Evolutionary conservation across 2,888 invertebrate species (phyloP).

Genomic region (Clostera curtula): DNA sequence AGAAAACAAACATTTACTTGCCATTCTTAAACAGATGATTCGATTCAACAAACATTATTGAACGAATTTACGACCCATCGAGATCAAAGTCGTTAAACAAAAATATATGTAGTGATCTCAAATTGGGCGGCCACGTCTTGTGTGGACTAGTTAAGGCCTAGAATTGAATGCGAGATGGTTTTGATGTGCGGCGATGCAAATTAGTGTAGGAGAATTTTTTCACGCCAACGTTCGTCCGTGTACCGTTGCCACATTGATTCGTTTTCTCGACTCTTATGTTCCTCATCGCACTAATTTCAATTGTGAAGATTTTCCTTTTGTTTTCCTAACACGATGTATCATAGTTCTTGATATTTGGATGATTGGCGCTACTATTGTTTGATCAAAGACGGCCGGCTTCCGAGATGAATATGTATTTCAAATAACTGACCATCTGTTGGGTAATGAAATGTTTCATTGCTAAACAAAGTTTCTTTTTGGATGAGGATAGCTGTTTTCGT

Average conservation of each 20-base stretch:
- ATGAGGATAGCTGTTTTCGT: slow-evolving; percentile 18
- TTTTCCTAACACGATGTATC: slow-evolving; percentile 33
- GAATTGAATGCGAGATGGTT: slow-evolving; percentile 35
- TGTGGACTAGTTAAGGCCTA: slow-evolving; percentile 32
- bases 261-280: slow-evolving; percentile 38
- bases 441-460: slow-evolving; percentile 13
- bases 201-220: slow-evolving; percentile 47
- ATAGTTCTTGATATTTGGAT: slow-evolving; percentile 28
- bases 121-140: slow-evolving; percentile 26
- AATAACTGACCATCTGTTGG: slow-evolving; percentile 30
- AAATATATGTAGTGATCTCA: slow-evolving; percentile 42
- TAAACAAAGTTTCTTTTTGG: slow-evolving; percentile 18
- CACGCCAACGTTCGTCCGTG: slow-evolving; percentile 42
- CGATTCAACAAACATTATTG: slow-evolving; percentile 61
- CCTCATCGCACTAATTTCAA: slow-evolving; percentile 43
- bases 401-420: slow-evolving; percentile 36
- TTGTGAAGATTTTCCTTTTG: slow-evolving; percentile 42
- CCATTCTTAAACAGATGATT: slow-evolving; percentile 58
- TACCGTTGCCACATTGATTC: slow-evolving; percentile 44
- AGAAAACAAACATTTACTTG: slow-evolving; percentile 68
- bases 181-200: slow-evolving; percentile 33
- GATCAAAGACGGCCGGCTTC: slow-evolving; percentile 40
- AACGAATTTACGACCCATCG: slow-evolving; percentile 56
- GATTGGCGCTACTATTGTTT: slow-evolving; percentile 27
- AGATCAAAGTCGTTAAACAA: slow-evolving; percentile 57